Base-by-base conservation (phyloP, 1,140 invertebrate species). In the Rhopalosiphum maidis region DNA sequence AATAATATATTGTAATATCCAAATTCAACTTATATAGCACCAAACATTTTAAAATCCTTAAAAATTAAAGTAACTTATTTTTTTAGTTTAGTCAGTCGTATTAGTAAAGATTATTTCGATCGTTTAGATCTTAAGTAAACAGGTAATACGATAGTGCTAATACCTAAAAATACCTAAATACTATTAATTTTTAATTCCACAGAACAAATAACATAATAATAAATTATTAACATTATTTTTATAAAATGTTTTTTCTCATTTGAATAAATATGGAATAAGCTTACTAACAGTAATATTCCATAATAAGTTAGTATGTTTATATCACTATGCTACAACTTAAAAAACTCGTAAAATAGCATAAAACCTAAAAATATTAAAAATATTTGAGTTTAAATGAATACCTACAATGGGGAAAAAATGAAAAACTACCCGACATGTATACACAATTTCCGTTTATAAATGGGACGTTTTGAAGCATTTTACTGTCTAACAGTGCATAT, bases 361-460 rank as follows among this genome's bases (percentile, higher is more conserved):
- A n/a, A 77, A 77, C 30, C 60, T 77, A 77, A 77, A n/a, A n/a
- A 77, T 77, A 77, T 77, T 77, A 77, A 77, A 77, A 68, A n/a
- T 68, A 68, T 68, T 68, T n/a, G 60, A 77, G 60, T n/a, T 77
- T 77, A 77, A 77, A 77, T n/a, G 60, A 77, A 77, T 77, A 77
- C 60, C 15, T 89, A 89, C 21, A 11, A 37, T 35, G 87, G 87
- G 15, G 23, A 89, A 54, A 89, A 89, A 55, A 89, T 89, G 22
- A 89, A 89, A 23, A 37, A 54, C 35, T 89, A 21, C 35, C 21
- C 6, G 41, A 55, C 43, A 54, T 37, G 18, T 54, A 55, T 89
- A 89, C 46, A 89, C 25, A 89, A 89, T 89, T 37, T 54, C 51
- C 48, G 87, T 89, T 55, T 55, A 55, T 55, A 55, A 89, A 89